Evolutionary conservation across 2,797 vertebrate species (phyloP).

Genomic region (Hoplostethus atlanticus): DNA sequence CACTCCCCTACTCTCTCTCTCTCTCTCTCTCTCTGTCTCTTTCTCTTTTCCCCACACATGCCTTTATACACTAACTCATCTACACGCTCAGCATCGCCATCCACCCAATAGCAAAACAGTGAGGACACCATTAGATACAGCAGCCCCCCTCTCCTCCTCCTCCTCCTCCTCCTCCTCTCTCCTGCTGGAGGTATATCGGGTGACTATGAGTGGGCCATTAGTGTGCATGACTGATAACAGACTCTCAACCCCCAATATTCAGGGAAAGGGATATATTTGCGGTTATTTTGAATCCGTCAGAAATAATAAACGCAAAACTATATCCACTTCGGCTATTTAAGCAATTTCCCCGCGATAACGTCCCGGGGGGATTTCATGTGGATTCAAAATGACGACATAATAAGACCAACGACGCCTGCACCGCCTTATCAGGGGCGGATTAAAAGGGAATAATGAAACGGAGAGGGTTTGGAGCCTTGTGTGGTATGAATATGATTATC

Average conservation of each 20-base stretch:
- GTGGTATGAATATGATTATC: constrained; percentile 89
- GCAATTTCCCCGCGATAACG: constrained; percentile 83
- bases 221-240: constrained; percentile 80
- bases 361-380: constrained; percentile 81
- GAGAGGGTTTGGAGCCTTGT: constrained; percentile 85
- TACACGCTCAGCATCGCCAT: constrained; percentile 23
- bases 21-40: not conserved
- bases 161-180: not conserved
- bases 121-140: constrained; percentile 39
- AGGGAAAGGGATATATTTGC: constrained; percentile 74
- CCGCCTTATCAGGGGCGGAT: constrained; percentile 84
- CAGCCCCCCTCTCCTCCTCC: not conserved
- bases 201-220: constrained; percentile 81
- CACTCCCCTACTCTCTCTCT: not conserved
- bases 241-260: constrained; percentile 68
- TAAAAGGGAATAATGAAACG: constrained; percentile 85
- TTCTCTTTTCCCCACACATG: constrained; percentile 6
- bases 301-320: constrained; percentile 86
- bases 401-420: constrained; percentile 79
- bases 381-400: constrained; percentile 86
- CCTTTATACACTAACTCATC: constrained; percentile 45
- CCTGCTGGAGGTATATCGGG: constrained; percentile 74
- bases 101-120: constrained; percentile 27
- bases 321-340: constrained; percentile 86
- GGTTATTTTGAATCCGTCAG: constrained; percentile 83